These are phyloP conservation scores for Drosophila suboccidentalis DNA, from an alignment of 2,888 invertebrate genomes.

Conservation along the genomic window DNA sequence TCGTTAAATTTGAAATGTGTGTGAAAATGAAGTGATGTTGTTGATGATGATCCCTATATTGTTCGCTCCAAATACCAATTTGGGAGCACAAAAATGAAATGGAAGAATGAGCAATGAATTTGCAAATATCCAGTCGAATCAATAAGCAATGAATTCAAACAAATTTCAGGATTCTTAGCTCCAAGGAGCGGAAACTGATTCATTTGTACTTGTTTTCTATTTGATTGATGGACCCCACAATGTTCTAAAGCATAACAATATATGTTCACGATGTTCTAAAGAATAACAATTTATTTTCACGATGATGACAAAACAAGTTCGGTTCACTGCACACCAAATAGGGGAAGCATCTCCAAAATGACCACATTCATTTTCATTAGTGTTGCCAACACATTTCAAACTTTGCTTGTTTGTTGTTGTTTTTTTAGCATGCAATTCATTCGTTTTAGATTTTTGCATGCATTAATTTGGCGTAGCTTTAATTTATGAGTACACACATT, in stretches of 20 bases:
- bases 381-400: slow-evolving; percentile 12
- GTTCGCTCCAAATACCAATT: not conserved
- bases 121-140: not conserved
- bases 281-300: not conserved
- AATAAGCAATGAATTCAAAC: not conserved
- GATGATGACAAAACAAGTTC: slow-evolving; percentile 2
- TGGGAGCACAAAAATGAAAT: not conserved
- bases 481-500: slow-evolving; percentile 36
- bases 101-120: not conserved
- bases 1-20: slow-evolving; percentile 17
- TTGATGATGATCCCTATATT: not conserved
- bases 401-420: not conserved
- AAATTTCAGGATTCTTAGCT: not conserved
- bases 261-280: not conserved
- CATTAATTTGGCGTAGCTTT: slow-evolving; percentile 37
- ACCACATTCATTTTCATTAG: not conserved
- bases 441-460: slow-evolving; percentile 42
- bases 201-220: not conserved
- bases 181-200: not conserved
- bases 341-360: not conserved
- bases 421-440: slow-evolving; percentile 22
- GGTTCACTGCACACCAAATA: slow-evolving; percentile 4
- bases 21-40: slow-evolving; percentile 4
- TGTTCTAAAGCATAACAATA: not conserved
- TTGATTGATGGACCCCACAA: slow-evolving; percentile 1